These are phyloP conservation scores for Scleropages formosus DNA, from an alignment of 2,797 vertebrate species.

Conservation along the genomic window DNA sequence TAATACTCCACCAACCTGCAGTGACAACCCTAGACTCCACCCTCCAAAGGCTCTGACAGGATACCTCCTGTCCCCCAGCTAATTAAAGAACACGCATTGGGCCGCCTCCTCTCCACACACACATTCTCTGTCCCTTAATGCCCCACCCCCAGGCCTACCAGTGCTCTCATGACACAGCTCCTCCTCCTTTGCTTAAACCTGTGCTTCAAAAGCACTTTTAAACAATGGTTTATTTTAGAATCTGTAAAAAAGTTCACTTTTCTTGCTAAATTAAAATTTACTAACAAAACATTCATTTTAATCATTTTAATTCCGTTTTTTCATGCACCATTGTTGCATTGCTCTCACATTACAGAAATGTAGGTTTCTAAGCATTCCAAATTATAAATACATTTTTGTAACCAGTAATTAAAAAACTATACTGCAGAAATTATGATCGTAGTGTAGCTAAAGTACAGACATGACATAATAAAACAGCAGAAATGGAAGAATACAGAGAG, in stretches of 20 bases:
- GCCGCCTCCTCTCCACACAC: slow-evolving; percentile 56
- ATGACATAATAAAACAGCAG: background rate
- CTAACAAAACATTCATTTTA: no score
- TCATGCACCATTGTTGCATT: no score
- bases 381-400: no score
- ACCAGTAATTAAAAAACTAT: background rate
- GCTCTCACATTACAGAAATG: no score
- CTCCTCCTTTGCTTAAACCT: background rate
- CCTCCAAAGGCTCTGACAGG: slow-evolving; percentile 61
- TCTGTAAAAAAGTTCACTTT: background rate
- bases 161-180: background rate
- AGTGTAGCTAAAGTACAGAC: background rate
- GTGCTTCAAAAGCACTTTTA: background rate
- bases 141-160: slow-evolving; percentile 26
- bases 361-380: no score
- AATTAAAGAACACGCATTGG: slow-evolving; percentile 76
- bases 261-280: background rate
- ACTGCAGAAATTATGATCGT: background rate
- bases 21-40: slow-evolving; percentile 70
- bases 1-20: slow-evolving; percentile 76
- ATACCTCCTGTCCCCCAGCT: slow-evolving; percentile 68
- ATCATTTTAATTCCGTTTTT: background rate
- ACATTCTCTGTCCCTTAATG: slow-evolving; percentile 50
- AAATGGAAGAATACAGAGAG: background rate
- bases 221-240: background rate